Evolutionary conservation across 1,140 invertebrate genomes (phyloP).

Genomic region (Eriosoma lanigerum): DNA sequence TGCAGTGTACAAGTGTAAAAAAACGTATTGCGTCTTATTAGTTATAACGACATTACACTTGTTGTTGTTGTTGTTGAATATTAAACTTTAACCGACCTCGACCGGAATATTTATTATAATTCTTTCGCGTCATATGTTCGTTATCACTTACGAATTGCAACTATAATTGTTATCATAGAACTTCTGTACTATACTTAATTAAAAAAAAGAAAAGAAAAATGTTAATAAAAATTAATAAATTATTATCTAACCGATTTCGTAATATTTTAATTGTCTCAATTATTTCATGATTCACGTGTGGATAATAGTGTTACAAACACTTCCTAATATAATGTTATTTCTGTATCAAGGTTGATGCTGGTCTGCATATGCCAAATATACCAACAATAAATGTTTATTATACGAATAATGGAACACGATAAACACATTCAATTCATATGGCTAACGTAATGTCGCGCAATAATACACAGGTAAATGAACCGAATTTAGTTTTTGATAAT

Average conservation of each 20-base stretch:
- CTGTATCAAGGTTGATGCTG: constrained; percentile 16
- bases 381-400: background rate
- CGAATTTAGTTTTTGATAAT: no score
- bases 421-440: background rate
- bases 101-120: no score
- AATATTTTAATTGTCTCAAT: background rate
- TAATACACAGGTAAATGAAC: background rate
- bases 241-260: background rate
- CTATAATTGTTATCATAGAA: background rate
- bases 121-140: background rate
- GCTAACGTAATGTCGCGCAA: constrained; percentile 3
- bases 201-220: background rate
- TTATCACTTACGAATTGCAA: constrained; percentile 22
- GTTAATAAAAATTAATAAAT: background rate
- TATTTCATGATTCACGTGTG: background rate
- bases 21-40: no score
- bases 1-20: no score
- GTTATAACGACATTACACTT: no score
- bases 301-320: background rate
- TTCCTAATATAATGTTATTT: background rate
- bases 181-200: no score
- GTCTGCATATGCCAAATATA: constrained; percentile 28
- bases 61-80: no score
- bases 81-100: no score
- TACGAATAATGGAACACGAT: constrained; percentile 1